Base-by-base conservation (phyloP, 2,888 invertebrate species). In the Steromphala cineraria region DNA sequence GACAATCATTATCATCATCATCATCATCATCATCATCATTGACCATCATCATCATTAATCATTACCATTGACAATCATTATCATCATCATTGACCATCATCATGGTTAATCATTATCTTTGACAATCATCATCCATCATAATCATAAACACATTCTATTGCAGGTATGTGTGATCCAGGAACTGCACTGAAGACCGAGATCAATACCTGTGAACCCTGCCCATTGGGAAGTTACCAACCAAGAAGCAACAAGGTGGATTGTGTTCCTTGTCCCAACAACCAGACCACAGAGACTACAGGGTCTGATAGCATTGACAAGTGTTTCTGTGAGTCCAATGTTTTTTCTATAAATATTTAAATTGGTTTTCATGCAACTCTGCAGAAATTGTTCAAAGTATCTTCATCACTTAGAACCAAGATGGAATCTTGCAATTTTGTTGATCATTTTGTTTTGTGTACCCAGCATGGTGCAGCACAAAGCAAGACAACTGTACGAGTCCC, bases 231-330 rank as follows among this genome's bases (percentile, higher is more conserved):
- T 0, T 97, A 96, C 94, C 95, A 82, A 55, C 13, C 79, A 4
- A 55, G 24, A 10, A 36, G 40, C 13, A 28, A 55, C 36, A 67
- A 80, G 77, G n/a, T 28, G 1, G 24, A 28, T n/a, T 98, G 98
- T 92, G 94, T 97, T 79, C 95, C 96, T 56, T 98, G 98, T 91
- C 97, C 98, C 52, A 96, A 97, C 67, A 97, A 98, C 92, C 98
- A 97, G 31, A 98, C 98, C 90, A 98, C 98, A 0, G 96, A 96
- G 90, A 96, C 95, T 89, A 95, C 95, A 0, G 97, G 97, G 82
- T 96, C 98, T 82, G 96, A 97, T 0, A 97, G 96, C 0, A 95
- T 95, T 81, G 96, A 17, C 17, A 56, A 80, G 31, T 87, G 85
- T 62, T 53, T 52, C 17, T 52, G 81, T 81, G 52, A 79, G 81